These are phyloP conservation scores for Phengaris alcon DNA, from an alignment of 2,888 invertebrate species.

Conservation along the genomic window DNA sequence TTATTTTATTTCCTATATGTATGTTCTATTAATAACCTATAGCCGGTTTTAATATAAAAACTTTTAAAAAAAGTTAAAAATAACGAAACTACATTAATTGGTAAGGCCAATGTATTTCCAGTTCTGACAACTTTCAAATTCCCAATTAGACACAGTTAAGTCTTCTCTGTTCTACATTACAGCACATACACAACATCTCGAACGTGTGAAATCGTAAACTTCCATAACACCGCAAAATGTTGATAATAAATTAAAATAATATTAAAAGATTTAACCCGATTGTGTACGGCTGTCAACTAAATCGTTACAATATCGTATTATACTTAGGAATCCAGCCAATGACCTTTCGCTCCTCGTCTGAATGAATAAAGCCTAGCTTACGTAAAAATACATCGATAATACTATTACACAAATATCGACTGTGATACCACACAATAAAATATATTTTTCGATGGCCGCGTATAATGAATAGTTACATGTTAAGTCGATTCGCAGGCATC, in stretches of 20 bases:
- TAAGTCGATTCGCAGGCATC: conserved; percentile 48
- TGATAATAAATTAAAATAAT: conserved; percentile 38
- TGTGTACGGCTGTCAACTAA: conserved; percentile 50
- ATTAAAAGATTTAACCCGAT: conserved; percentile 43
- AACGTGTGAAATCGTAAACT: conserved; percentile 26
- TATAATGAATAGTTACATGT: conserved; percentile 48
- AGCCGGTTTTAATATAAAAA: background rate
- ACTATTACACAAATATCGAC: conserved; percentile 36
- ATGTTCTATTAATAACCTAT: background rate
- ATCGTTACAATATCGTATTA: conserved; percentile 46
- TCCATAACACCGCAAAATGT: conserved; percentile 33
- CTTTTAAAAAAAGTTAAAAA: background rate
- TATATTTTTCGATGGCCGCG: conserved; percentile 33
- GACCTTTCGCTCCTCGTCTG: conserved; percentile 44
- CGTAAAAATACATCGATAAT: conserved; percentile 43
- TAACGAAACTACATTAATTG: background rate
- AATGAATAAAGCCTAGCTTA: conserved; percentile 43
- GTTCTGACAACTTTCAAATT: conserved; percentile 28
- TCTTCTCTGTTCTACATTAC: conserved; percentile 12
- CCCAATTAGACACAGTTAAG: conserved; percentile 14
- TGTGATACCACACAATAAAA: conserved; percentile 35
- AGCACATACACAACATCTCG: background rate
- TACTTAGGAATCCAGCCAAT: conserved; percentile 45
- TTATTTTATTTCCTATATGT: background rate
- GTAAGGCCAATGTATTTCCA: background rate